Base-by-base conservation (phyloP, 2,888 invertebrate species). In the Leptinotarsa rubiginosa region DNA sequence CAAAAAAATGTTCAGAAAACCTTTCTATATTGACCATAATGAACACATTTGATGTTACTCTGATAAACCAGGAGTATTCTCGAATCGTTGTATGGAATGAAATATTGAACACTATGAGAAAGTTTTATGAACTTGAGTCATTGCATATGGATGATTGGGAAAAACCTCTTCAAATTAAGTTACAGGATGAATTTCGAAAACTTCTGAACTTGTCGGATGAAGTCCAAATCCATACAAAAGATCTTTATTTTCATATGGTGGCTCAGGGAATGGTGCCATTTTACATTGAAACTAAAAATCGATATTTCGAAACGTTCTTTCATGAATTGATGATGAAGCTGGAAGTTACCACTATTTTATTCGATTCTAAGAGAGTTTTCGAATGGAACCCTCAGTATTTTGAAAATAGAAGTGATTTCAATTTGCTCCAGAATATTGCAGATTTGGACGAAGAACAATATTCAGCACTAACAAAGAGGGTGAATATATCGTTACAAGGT, bases 141-240 rank as follows among this genome's bases (percentile, higher is more conserved):
- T n/a, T 70, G 41, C 67, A 74, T 54, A 71, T 71, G 12, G 10
- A 16, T 52, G 22, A 54, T 15, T 75, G 72, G 72, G 65, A 69
- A 4, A n/a, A 71, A 15, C n/a, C 10, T 7, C 25, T 74, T 47
- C 13, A 69, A 22, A 66, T 65, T 15, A 15, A 65, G 15, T 15
- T 72, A 20, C 72, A 66, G 64, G 20, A 75, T 7, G 31, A 56
- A 18, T 31, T 74, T 5, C n/a, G 56, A 13, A n/a, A n/a, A 12
- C 18, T n/a, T 56, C 10, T 56, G 18, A 56, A 56, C 10, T 18
- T 56, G 20, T 12, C 56, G 20, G 22, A n/a, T 18, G 22, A 12
- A 12, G 18, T 20, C 16, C n/a, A n/a, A 56, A 56, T 56, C 12
- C 16, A 56, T 56, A 56, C 56, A 18, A 56, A 56, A 56, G 12